Evolutionary conservation across 2,888 invertebrate species (phyloP).

Genomic region (Caprella mutica): DNA sequence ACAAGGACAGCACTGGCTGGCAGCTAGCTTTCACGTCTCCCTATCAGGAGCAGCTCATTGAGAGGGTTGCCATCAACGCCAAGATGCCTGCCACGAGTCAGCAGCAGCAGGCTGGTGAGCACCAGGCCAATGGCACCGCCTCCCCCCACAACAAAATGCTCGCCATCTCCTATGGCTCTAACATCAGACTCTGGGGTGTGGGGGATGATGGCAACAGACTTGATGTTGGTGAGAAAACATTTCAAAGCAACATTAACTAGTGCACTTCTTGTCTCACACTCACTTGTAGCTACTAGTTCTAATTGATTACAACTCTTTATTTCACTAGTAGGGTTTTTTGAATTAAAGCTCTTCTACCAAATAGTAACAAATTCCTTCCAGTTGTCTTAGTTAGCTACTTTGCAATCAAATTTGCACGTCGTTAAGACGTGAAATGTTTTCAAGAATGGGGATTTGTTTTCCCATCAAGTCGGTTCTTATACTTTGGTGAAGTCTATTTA

Average conservation of each 20-base stretch:
- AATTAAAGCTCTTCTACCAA: neutral
- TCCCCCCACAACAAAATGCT: conserved; percentile 55
- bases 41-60: conserved; percentile 75
- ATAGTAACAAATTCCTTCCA: no score
- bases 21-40: conserved; percentile 88
- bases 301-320: no score
- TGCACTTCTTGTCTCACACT: no score
- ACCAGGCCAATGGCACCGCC: neutral
- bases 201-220: conserved; percentile 61
- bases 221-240: conserved; percentile 51
- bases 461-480: no score
- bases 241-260: no score
- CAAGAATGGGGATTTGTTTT: no score
- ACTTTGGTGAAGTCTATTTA: no score
- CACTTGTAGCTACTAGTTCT: no score
- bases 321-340: neutral
- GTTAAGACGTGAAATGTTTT: no score
- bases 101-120: conserved; percentile 30
- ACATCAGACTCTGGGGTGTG: conserved; percentile 66
- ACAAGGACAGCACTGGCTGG: conserved; percentile 96
- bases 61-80: conserved; percentile 77
- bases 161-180: conserved; percentile 64
- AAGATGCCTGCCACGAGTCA: conserved; percentile 44
- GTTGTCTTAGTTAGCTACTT: no score
- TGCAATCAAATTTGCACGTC: no score